Conservation (phyloP, 1,140 invertebrate genomes). For the Zaprionus capensis region DNA sequence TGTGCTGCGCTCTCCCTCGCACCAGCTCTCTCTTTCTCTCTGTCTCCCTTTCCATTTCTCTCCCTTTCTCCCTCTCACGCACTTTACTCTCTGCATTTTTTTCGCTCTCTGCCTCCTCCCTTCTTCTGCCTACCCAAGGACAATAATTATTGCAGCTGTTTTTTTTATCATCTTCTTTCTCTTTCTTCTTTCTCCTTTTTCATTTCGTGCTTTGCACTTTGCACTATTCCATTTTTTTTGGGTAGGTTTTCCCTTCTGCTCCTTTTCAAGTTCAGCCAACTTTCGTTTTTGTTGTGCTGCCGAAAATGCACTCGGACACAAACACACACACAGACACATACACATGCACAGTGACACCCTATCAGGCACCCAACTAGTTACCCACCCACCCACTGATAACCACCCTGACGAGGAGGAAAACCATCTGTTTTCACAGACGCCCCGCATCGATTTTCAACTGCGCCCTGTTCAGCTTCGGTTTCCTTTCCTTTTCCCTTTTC, state of each 20-base stretch:
- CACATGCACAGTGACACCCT: not conserved
- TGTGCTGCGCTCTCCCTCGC: slow-evolving; percentile 24
- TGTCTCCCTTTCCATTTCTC: not conserved
- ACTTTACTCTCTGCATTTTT: slow-evolving; percentile 28
- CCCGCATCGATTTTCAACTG: slow-evolving; percentile 46
- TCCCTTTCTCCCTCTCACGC: slow-evolving; percentile 23
- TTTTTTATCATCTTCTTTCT: slow-evolving; percentile 28
- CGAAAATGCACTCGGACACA: slow-evolving; percentile 58
- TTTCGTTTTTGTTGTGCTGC: slow-evolving; percentile 76
- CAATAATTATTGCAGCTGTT: slow-evolving; percentile 64
- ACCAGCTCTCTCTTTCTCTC: not conserved
- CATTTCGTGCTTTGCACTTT: slow-evolving; percentile 42
- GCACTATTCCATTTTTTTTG: slow-evolving; percentile 56
- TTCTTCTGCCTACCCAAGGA: slow-evolving; percentile 52
- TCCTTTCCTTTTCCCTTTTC: slow-evolving; percentile 1
- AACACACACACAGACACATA: slow-evolving; percentile 3
- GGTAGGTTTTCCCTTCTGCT: slow-evolving; percentile 33
- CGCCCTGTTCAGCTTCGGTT: slow-evolving; percentile 3
- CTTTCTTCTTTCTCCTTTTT: slow-evolving; percentile 1
- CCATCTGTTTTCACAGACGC: slow-evolving; percentile 51
- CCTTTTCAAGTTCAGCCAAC: slow-evolving; percentile 77
- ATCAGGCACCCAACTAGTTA: not conserved
- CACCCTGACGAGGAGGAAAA: slow-evolving; percentile 27
- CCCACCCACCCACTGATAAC: slow-evolving; percentile 29
- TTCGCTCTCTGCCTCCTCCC: slow-evolving; percentile 1